Evolutionary conservation across 2,888 invertebrate genomes (phyloP).

Genomic region (Scaptomyza caliginosa): DNA sequence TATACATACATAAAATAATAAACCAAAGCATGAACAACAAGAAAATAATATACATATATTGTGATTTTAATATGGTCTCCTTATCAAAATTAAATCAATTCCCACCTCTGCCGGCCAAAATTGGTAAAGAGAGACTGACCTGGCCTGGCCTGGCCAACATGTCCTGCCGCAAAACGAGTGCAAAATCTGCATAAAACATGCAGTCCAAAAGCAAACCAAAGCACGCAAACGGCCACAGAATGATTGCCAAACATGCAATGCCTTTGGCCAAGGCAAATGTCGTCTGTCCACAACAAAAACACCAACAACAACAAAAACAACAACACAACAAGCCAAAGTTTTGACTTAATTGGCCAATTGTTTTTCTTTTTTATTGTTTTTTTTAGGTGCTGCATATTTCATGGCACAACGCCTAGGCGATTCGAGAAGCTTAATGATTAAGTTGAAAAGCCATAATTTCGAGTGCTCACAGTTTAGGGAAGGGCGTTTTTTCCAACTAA

Average conservation of each 20-base stretch:
- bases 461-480: conserved; percentile 28
- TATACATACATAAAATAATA: conserved; percentile 60
- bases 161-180: too few species aligned
- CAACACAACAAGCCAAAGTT: conserved; percentile 52
- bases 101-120: conserved; percentile 49
- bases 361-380: conserved; percentile 46
- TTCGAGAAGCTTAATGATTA: conserved; percentile 21
- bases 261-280: conserved; percentile 13
- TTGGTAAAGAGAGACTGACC: too few species aligned
- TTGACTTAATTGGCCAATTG: conserved; percentile 72
- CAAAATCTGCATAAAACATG: conserved; percentile 69
- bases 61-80: conserved; percentile 2
- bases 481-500: conserved; percentile 42
- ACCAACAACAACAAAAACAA: not conserved
- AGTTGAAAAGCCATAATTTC: conserved; percentile 24
- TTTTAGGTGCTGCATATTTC: conserved; percentile 58
- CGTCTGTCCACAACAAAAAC: not conserved
- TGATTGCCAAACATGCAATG: conserved; percentile 63
- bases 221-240: conserved; percentile 69
- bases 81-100: conserved; percentile 49
- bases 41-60: conserved; percentile 5
- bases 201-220: conserved; percentile 18
- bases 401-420: conserved; percentile 15
- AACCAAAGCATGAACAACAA: conserved; percentile 55
- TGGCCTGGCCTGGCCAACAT: too few species aligned